These are phyloP conservation scores for Mythimna loreyi DNA, from an alignment of 2,888 invertebrate genomes.

Conservation along the genomic window DNA sequence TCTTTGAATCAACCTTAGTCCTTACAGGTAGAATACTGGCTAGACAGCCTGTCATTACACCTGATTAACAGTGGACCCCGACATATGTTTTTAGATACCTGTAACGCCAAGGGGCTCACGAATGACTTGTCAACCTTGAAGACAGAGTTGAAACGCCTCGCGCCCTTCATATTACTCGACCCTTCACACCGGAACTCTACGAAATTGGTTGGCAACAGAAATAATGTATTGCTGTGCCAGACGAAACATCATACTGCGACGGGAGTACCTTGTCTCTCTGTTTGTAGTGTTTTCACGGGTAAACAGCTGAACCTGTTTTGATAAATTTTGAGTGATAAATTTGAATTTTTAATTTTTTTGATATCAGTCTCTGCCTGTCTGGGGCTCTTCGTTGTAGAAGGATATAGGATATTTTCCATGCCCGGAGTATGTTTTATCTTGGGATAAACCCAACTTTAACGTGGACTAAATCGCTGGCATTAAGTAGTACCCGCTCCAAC, in stretches of 20 bases:
- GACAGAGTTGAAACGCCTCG: not conserved
- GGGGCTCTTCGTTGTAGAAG: too few species aligned
- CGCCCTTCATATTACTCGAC: conserved; percentile 3
- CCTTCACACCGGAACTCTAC: not conserved
- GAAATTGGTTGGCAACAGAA: conserved; percentile 17
- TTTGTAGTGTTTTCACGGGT: not conserved
- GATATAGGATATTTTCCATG: too few species aligned
- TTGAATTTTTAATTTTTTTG: too few species aligned
- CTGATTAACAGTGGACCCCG: not conserved
- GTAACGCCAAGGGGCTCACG: not conserved
- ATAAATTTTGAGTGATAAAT: not conserved
- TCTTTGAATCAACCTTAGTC: too few species aligned
- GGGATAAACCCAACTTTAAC: too few species aligned
- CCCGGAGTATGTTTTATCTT: too few species aligned
- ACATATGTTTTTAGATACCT: conserved; percentile 20
- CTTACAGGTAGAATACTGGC: too few species aligned
- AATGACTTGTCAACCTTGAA: conserved; percentile 19
- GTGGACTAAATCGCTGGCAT: too few species aligned
- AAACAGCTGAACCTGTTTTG: not conserved
- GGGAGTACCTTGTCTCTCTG: not conserved
- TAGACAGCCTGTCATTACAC: conserved; percentile 5
- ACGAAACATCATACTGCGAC: not conserved
- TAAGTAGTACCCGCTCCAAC: too few species aligned
- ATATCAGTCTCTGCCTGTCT: too few species aligned
- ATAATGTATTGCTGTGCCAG: conserved; percentile 1